Conservation (phyloP, 2,888 invertebrate species). For the Sisyra terminalis region DNA sequence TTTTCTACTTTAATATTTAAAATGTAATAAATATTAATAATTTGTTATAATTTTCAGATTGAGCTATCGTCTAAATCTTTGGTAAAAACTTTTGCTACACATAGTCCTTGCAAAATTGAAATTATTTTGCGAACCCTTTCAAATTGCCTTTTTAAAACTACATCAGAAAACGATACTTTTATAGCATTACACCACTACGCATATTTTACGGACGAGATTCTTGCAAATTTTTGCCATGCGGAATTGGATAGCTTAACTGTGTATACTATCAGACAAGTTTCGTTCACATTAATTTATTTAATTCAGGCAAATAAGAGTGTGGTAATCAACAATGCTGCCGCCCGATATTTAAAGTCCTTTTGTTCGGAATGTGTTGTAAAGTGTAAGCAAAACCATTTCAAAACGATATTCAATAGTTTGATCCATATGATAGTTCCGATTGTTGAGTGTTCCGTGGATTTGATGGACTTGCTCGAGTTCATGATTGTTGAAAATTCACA, state of each 20-base stretch:
- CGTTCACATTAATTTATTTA: slow-evolving; percentile 26
- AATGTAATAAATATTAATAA: no score
- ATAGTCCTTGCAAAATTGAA: slow-evolving; percentile 33
- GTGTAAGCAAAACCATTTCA: slow-evolving; percentile 26
- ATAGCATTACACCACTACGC: slow-evolving; percentile 37
- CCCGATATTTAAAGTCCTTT: slow-evolving; percentile 21
- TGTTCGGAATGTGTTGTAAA: slow-evolving; percentile 24
- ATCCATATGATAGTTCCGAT: slow-evolving; percentile 33
- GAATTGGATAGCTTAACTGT: slow-evolving; percentile 28
- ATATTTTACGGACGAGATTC: slow-evolving; percentile 29
- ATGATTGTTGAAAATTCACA: slow-evolving; percentile 33
- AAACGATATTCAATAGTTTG: slow-evolving; percentile 27
- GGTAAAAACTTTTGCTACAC: slow-evolving; percentile 10
- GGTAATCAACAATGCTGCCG: slow-evolving; percentile 27
- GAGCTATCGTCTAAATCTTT: not conserved
- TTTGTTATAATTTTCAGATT: not conserved
- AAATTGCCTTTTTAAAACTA: slow-evolving; percentile 28
- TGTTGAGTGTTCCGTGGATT: slow-evolving; percentile 30
- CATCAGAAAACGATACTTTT: slow-evolving; percentile 33
- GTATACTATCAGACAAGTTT: slow-evolving; percentile 38
- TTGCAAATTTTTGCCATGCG: slow-evolving; percentile 20
- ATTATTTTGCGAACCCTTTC: slow-evolving; percentile 33
- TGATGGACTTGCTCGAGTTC: slow-evolving; percentile 30
- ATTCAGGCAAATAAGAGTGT: slow-evolving; percentile 16
- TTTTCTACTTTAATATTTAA: no score